Evolutionary conservation across 2,797 vertebrate species (phyloP).

Genomic region (Pelodytes ibericus): DNA sequence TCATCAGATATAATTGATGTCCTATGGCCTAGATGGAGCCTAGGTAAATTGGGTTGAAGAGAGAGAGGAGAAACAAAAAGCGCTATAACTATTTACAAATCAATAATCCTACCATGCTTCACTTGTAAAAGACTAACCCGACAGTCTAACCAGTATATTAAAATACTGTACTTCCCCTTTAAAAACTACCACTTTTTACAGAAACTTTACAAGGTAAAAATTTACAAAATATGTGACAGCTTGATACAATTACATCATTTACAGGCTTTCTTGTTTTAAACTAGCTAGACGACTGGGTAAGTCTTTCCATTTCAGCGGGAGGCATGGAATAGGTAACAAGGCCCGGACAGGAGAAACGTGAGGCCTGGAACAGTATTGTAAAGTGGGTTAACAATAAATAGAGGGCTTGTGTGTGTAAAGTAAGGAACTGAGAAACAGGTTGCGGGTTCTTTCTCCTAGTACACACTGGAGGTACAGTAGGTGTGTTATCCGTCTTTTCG

Average conservation of each 20-base stretch:
- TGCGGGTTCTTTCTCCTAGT: conserved; percentile 55
- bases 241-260: conserved; percentile 94
- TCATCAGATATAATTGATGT: no score
- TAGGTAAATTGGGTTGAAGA: conserved; percentile 62
- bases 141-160: conserved; percentile 93
- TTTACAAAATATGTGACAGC: conserved; percentile 92
- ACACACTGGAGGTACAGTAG: not conserved
- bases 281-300: conserved; percentile 79
- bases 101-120: conserved; percentile 78
- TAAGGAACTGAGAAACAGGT: conserved; percentile 69
- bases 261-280: conserved; percentile 90
- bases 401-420: conserved; percentile 67
- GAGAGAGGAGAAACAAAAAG: conserved; percentile 55
- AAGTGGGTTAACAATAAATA: conserved; percentile 80
- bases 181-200: conserved; percentile 85
- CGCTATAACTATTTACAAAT: conserved; percentile 82
- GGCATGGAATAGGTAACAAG: conserved; percentile 69
- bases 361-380: conserved; percentile 79
- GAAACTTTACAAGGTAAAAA: conserved; percentile 99
- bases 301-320: conserved; percentile 74
- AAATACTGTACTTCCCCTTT: conserved; percentile 88
- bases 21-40: no score
- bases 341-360: conserved; percentile 79
- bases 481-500: conserved; percentile 29
- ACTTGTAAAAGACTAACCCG: conserved; percentile 82